Base-by-base conservation (phyloP, 2,113 vertebrate genomes). In the Pithys albifrons region DNA sequence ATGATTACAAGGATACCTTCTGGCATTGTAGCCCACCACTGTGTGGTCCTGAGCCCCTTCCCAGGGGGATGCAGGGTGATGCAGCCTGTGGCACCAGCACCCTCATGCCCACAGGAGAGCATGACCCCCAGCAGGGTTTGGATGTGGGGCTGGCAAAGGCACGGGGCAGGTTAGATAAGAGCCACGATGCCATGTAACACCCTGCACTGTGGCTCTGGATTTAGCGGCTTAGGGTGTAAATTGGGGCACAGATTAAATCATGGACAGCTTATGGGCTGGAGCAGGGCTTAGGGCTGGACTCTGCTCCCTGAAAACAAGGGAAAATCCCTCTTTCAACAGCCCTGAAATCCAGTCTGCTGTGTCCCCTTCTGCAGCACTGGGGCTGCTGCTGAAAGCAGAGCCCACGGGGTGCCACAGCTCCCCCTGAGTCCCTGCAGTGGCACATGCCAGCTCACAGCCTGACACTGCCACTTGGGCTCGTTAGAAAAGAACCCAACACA, bases 81-180 rank as follows among this genome's bases (percentile, higher is more conserved):
- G 6, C 28, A 54, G 52, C 37, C 51, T 28, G 0, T 2, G 39
- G 65, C 65, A 70, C 19, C 4, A 4, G 31, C 10, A 88, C 16
- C 43, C 2, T 1, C 2, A 8, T 9, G 8, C 25, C 35, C 0
- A 0, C 27, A 71, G 79, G 41, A 66, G 74, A 87, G 31, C 14
- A 8, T 5, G 2, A 5, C 14, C 49, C 59, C 54, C 45, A 33
- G 55, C 25, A 29, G 51, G 29, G 24, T 80, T 43, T 6, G 62
- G 43, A 52, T 1, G 4, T 14, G 49, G 46, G 28, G 37, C 22
- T 70, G 66, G 35, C 29, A 45, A 33, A 58, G 49, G 73, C 46
- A 69, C 0, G 0, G 62, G 33, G 33, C 20, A 41, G 52, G 70
- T 55, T 49, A 45, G 49, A 4, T 52, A 31, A 59, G 35, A n/a